Evolutionary conservation across 2,797 vertebrate species (phyloP).

Genomic region (Thamnophis elegans): DNA sequence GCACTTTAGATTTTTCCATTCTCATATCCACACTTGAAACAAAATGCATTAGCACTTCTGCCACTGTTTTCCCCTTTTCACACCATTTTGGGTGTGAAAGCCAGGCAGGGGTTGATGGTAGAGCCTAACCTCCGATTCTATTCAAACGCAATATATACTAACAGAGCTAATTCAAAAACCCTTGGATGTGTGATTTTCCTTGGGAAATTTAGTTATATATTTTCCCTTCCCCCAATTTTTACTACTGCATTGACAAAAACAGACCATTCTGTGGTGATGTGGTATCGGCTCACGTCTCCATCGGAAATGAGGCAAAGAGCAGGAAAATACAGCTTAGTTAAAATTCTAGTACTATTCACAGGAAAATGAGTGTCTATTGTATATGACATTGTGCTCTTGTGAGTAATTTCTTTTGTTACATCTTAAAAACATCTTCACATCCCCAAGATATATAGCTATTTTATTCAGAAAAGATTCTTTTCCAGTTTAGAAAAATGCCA

Average conservation of each 20-base stretch:
- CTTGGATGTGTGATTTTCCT: background rate
- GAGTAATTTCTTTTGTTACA: background rate
- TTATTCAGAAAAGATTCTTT: background rate
- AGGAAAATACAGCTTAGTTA: background rate
- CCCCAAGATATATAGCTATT: background rate
- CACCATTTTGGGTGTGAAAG: slow-evolving; percentile 48
- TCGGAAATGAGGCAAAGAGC: background rate
- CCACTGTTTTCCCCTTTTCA: slow-evolving; percentile 56
- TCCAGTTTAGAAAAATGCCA: slow-evolving; percentile 21
- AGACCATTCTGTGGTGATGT: background rate
- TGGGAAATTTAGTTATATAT: slow-evolving; percentile 31
- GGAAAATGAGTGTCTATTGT: background rate
- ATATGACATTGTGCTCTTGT: background rate
- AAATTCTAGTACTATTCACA: slow-evolving; percentile 14
- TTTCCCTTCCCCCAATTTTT: background rate
- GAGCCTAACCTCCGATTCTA: slow-evolving; percentile 46
- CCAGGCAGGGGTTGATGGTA: slow-evolving; percentile 44
- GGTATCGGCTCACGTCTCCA: fast-evolving
- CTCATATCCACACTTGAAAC: slow-evolving; percentile 53
- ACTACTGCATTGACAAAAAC: background rate
- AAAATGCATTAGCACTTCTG: slow-evolving; percentile 63
- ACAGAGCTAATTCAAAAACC: slow-evolving; percentile 43
- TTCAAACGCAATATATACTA: slow-evolving; percentile 49
- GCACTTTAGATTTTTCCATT: slow-evolving; percentile 13
- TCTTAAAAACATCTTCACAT: background rate